Conservation (phyloP, 2,113 vertebrate genomes). For the Lanius collurio region DNA sequence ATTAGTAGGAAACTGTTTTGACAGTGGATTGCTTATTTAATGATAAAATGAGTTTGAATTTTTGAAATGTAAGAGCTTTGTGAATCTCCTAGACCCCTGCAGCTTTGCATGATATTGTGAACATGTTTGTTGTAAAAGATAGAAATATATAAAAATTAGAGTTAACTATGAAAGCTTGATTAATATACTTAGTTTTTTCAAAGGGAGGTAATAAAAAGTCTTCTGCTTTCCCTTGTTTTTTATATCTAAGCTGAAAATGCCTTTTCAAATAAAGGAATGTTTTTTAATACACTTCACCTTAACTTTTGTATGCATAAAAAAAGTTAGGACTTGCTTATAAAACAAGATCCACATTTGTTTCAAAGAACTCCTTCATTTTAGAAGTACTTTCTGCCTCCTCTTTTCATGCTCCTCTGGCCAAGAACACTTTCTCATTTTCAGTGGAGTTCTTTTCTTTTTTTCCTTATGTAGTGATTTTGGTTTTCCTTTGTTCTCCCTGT, state of each 20-base stretch:
- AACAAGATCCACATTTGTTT: slow-evolving; percentile 35
- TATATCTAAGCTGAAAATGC: slow-evolving; percentile 18
- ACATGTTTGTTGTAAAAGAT: neutral
- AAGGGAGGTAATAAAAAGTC: neutral
- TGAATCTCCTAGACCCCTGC: neutral
- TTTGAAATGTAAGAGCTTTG: neutral
- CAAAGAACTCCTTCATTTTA: slow-evolving; percentile 23
- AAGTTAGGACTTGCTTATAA: slow-evolving; percentile 4
- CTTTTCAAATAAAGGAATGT: slow-evolving; percentile 29
- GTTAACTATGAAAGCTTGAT: neutral
- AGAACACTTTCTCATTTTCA: slow-evolving; percentile 35
- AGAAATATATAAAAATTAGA: neutral
- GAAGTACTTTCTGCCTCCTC: neutral
- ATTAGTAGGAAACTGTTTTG: slow-evolving; percentile 8
- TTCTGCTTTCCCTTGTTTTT: slow-evolving; percentile 11
- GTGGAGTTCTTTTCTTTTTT: slow-evolving; percentile 29
- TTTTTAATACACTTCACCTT: neutral
- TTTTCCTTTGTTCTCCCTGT: slow-evolving; percentile 75
- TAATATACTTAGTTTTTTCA: neutral
- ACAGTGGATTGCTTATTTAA: neutral
- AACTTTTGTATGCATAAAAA: neutral
- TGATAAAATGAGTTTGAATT: neutral
- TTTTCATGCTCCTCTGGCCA: slow-evolving; percentile 14
- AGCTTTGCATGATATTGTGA: neutral
- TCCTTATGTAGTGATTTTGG: slow-evolving; percentile 56